phyloP scores from a whole-genome alignment of 2,888 invertebrate species.

The Phlogophora meticulosa region DNA sequence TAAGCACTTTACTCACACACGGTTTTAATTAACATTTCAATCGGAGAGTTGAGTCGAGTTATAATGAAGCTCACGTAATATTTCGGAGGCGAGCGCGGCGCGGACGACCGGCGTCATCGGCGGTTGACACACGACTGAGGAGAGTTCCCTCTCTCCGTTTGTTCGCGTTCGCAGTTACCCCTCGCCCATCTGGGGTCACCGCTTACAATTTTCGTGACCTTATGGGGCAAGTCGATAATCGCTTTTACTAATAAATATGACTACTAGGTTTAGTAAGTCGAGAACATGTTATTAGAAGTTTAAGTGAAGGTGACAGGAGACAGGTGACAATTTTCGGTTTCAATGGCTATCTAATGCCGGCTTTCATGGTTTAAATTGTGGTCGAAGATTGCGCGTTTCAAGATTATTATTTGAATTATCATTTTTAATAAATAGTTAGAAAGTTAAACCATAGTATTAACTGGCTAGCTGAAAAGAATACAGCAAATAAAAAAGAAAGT shows the following conservation, averaged over 20 bases:
- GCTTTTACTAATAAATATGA: conserved; percentile 72
- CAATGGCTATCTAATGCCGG: conserved; percentile 4
- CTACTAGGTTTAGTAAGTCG: conserved; percentile 62
- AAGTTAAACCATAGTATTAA: background rate
- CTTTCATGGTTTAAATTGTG: background rate
- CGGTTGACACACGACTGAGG: conserved; percentile 80
- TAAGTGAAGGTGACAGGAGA: conserved; percentile 50
- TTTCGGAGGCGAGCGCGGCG: conserved; percentile 43
- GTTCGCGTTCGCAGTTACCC: conserved; percentile 76
- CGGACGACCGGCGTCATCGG: conserved; percentile 72
- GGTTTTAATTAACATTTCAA: conserved; percentile 67
- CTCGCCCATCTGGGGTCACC: conserved; percentile 80
- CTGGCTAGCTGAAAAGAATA: background rate
- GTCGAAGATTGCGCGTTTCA: background rate
- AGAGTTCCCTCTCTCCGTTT: conserved; percentile 66
- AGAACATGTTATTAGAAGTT: conserved; percentile 52
- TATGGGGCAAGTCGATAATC: conserved; percentile 83
- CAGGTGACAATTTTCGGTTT: conserved; percentile 40
- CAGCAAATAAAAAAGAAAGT: background rate
- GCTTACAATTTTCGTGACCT: conserved; percentile 86
- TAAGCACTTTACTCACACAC: conserved; percentile 73
- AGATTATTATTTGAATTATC: conserved; percentile 4
- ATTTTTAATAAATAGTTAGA: background rate
- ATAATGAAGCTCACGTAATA: conserved; percentile 70
- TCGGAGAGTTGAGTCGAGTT: conserved; percentile 68